Conservation (phyloP, 2,888 invertebrate genomes). For the Apamea crenata region DNA sequence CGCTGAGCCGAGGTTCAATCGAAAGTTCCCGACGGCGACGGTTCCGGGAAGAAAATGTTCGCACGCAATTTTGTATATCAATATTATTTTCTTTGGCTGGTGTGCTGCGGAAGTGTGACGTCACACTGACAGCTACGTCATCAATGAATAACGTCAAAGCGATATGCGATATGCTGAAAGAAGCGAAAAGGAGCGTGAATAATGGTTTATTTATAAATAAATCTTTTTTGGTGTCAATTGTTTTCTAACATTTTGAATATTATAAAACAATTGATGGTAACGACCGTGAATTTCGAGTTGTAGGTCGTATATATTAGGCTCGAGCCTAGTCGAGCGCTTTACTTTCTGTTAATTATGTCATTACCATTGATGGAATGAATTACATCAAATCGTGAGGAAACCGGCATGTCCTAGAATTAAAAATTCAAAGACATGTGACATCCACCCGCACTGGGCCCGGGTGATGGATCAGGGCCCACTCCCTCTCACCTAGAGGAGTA, state of each 20-base stretch:
- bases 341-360: not conserved
- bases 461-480: no score
- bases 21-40: slow-evolving; percentile 59
- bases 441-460: no score
- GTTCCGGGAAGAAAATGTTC: slow-evolving; percentile 48
- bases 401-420: no score
- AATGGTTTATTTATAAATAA: slow-evolving; percentile 22
- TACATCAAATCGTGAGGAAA: not conserved
- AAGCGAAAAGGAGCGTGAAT: slow-evolving; percentile 33
- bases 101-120: slow-evolving; percentile 47
- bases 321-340: not conserved
- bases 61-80: slow-evolving; percentile 51
- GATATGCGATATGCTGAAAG: slow-evolving; percentile 39
- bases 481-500: no score
- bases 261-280: not conserved
- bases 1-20: slow-evolving; percentile 68
- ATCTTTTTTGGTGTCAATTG: not conserved
- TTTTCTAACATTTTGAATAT: not conserved
- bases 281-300: not conserved
- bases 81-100: slow-evolving; percentile 46
- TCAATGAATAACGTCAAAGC: slow-evolving; percentile 53
- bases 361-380: no score
- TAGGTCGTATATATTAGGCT: no score
- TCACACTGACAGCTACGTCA: slow-evolving; percentile 48
- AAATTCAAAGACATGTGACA: no score